Percentiles rank a stretch among this genome's conserved stretches.
phyloP scores from a whole-genome alignment of 2,888 invertebrate genomes.

The Amiota minor region DNA sequence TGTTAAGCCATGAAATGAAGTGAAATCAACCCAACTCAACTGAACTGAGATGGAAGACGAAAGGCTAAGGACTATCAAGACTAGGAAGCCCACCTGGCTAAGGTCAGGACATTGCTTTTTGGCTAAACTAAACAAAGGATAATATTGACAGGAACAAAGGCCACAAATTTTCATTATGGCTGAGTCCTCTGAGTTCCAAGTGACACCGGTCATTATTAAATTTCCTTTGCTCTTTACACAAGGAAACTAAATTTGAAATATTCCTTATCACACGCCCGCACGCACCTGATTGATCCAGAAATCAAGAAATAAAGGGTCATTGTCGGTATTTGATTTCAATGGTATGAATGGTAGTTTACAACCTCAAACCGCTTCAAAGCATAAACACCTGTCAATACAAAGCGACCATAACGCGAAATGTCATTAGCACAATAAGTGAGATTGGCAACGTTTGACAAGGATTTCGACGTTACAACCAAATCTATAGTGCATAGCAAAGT shows the following conservation, averaged over 20 bases:
- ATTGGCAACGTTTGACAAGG: no score
- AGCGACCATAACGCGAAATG: background rate
- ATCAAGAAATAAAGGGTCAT: no score
- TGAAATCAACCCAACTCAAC: conserved; percentile 3
- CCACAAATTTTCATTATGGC: background rate
- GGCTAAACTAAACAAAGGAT: background rate
- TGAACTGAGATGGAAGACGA: background rate
- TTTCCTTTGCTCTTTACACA: background rate
- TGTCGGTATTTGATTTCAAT: no score
- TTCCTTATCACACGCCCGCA: background rate
- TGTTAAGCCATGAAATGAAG: background rate
- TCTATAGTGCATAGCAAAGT: no score
- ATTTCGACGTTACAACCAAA: no score
- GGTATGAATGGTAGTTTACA: background rate
- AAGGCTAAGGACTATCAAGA: background rate
- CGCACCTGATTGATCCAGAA: conserved; percentile 1
- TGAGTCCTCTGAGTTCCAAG: background rate
- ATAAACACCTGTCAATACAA: background rate
- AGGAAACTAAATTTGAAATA: background rate
- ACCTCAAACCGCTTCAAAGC: background rate
- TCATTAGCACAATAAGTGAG: conserved; percentile 1
- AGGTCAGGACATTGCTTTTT: background rate
- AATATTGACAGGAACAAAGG: background rate
- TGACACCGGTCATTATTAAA: background rate
- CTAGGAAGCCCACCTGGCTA: background rate